A percentile compares a stretch with the other conserved stretches of the same genome.
Conservation (phyloP, 2,888 invertebrate genomes). For the Rutpela maculata region DNA sequence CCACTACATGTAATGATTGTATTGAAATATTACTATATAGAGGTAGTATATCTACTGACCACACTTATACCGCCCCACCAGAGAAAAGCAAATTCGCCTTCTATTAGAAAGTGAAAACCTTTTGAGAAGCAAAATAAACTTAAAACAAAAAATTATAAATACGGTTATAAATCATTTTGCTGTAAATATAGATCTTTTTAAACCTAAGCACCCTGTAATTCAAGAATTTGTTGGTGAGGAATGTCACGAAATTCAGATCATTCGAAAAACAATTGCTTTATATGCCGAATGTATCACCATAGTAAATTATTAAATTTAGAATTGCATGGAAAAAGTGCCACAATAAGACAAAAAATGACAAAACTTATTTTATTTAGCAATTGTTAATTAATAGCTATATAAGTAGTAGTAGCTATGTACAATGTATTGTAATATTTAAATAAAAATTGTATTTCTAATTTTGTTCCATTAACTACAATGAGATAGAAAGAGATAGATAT, state of each 20-base stretch:
- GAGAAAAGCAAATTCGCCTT: constrained; percentile 19
- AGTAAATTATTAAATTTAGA: constrained; percentile 20
- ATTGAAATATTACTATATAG: constrained; percentile 21
- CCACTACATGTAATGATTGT: constrained; percentile 33
- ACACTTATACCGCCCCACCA: neutral
- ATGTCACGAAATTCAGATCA: constrained; percentile 37
- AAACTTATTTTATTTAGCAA: constrained; percentile 29
- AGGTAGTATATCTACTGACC: neutral
- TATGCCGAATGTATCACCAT: constrained; percentile 36
- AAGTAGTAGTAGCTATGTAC: neutral
- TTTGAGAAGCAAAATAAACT: neutral
- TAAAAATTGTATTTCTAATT: neutral
- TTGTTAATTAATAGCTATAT: constrained; percentile 11
- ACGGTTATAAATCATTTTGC: constrained; percentile 28
- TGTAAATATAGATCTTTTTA: constrained; percentile 28
- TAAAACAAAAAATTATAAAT: constrained; percentile 14
- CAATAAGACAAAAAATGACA: constrained; percentile 33
- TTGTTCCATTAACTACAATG: neutral
- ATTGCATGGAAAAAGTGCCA: constrained; percentile 30
- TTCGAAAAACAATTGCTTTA: constrained; percentile 28
- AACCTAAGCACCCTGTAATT: constrained; percentile 33
- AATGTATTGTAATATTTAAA: neutral
- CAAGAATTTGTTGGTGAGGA: constrained; percentile 41
- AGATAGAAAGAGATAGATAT: constrained; percentile 1
- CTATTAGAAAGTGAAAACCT: constrained; percentile 12